Conservation (phyloP, 2,888 invertebrate genomes). For the Zygothrica quintamaculata region DNA sequence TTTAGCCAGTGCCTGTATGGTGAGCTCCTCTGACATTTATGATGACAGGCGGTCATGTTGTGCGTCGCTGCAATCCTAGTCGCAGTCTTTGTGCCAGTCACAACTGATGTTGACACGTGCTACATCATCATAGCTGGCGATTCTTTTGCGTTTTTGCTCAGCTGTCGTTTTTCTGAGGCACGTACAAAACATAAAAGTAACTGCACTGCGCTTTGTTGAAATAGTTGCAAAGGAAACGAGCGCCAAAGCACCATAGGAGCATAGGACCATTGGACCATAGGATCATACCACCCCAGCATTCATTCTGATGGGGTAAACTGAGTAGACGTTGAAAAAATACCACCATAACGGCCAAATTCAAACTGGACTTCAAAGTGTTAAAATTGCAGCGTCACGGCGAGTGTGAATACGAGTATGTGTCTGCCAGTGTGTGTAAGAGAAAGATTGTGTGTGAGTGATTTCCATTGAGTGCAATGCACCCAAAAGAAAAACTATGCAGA, state of each 20-base stretch:
- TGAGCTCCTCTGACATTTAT: slow-evolving; percentile 64
- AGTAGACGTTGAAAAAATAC: slow-evolving; percentile 16
- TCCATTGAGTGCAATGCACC: slow-evolving; percentile 56
- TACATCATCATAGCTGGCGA: slow-evolving; percentile 76
- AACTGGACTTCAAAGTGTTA: slow-evolving; percentile 76
- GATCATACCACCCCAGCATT: slow-evolving; percentile 8
- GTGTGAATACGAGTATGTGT: slow-evolving; percentile 27
- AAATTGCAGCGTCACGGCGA: slow-evolving; percentile 68
- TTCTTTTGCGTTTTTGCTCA: slow-evolving; percentile 57
- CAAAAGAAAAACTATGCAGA: slow-evolving; percentile 39
- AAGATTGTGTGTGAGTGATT: slow-evolving; percentile 49
- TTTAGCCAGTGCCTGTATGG: slow-evolving; percentile 14
- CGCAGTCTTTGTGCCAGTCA: slow-evolving; percentile 24
- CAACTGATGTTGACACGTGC: slow-evolving; percentile 78
- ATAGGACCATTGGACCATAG: slow-evolving; percentile 30
- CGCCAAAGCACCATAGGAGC: slow-evolving; percentile 64
- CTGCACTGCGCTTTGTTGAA: slow-evolving; percentile 79
- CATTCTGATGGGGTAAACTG: slow-evolving; percentile 14
- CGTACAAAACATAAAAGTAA: slow-evolving; percentile 79
- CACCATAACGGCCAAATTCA: slow-evolving; percentile 65
- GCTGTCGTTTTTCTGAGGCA: slow-evolving; percentile 63
- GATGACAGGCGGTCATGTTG: slow-evolving; percentile 74
- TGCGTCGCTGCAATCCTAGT: slow-evolving; percentile 21
- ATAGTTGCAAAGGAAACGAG: slow-evolving; percentile 73
- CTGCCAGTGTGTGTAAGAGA: slow-evolving; percentile 14